Base-by-base conservation (phyloP, 2,888 invertebrate species). In the Bugulina stolonifera region DNA sequence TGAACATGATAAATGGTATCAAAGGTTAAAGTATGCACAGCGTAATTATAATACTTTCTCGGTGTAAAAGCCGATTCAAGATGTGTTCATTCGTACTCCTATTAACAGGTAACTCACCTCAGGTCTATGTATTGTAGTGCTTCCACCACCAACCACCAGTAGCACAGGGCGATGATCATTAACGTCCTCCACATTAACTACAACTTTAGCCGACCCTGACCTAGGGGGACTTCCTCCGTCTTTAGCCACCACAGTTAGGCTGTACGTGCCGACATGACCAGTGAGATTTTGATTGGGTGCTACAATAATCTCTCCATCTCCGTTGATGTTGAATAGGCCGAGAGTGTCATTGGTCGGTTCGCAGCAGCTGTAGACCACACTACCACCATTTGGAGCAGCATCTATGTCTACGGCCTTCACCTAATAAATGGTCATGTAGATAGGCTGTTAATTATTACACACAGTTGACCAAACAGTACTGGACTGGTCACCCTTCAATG, bases 391-490 rank as follows among this genome's bases (percentile, higher is more conserved):
- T 14, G 64, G 64, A 10, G 32, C 14, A 14, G 64, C 27, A 64
- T 64, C 64, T 3, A 64, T 64, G 32, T 64, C 64, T n/a, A 34
- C 34, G n/a, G 64, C 64, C 32, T 32, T 5, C 2, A 64, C 32
- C 64, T 64, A 43, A 43, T n/a, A 43, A 43, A 43, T 43, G 43
- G 43, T 43, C n/a, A n/a, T n/a, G n/a, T n/a, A n/a, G n/a, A n/a
- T n/a, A n/a, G n/a, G n/a, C n/a, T n/a, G n/a, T n/a, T n/a, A n/a
- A n/a, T n/a, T n/a, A n/a, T n/a, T n/a, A n/a, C n/a, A n/a, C n/a
- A n/a, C n/a, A n/a, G n/a, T n/a, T n/a, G n/a, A n/a, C n/a, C n/a
- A n/a, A n/a, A n/a, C n/a, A n/a, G n/a, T n/a, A n/a, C n/a, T n/a
- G n/a, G n/a, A n/a, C n/a, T n/a, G n/a, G n/a, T n/a, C n/a, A n/a